These are phyloP conservation scores for Cryptomyrus ogoouensis DNA, from an alignment of 2,113 vertebrate species.

Conservation along the genomic window DNA sequence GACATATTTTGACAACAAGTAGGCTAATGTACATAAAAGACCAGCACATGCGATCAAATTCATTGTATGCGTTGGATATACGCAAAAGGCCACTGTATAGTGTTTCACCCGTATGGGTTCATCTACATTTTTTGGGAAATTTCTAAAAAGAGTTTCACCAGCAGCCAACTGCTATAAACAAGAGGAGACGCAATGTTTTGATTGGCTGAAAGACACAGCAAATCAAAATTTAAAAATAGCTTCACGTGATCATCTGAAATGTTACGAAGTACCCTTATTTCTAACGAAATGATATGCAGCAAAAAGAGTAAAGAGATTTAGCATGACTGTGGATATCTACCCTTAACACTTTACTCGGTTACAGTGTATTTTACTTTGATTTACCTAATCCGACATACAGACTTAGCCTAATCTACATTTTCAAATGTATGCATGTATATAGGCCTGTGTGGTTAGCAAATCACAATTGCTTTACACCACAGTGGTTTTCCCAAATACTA, in stretches of 20 bases:
- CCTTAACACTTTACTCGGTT: conserved; percentile 43
- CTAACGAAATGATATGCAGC: conserved; percentile 33
- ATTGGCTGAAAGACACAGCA: background rate
- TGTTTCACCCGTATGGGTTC: conserved; percentile 26
- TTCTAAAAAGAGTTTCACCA: background rate
- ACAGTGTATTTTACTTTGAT: conserved; percentile 48
- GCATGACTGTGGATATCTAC: background rate
- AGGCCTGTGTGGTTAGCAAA: conserved; percentile 34
- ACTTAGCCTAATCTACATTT: conserved; percentile 54
- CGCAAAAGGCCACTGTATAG: background rate
- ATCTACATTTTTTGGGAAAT: conserved; percentile 17
- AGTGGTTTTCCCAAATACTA: conserved; percentile 41
- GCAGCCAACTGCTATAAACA: background rate
- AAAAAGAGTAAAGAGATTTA: conserved; percentile 43
- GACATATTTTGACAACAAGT: background rate
- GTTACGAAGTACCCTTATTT: background rate
- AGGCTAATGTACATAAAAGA: background rate
- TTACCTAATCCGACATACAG: conserved; percentile 48
- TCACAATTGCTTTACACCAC: conserved; percentile 43
- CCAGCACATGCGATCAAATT: background rate
- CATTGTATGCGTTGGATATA: background rate
- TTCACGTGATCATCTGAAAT: background rate
- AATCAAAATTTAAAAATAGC: conserved; percentile 24
- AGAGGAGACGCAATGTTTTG: background rate
- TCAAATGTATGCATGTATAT: conserved; percentile 22